phyloP scores from a whole-genome alignment of 2,113 vertebrate genomes.

The Myxocyprinus asiaticus region DNA sequence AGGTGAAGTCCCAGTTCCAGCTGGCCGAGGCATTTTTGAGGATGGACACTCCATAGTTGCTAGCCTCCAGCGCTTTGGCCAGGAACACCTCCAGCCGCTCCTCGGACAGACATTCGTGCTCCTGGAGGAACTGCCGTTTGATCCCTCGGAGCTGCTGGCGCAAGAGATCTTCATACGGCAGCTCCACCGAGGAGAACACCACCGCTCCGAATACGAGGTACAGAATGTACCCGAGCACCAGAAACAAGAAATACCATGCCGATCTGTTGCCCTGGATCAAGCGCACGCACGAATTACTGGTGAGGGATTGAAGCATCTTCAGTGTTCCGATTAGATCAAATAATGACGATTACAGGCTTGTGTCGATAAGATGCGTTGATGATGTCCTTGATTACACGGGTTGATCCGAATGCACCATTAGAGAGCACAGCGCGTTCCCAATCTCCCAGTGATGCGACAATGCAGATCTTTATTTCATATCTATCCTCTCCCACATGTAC shows the following conservation, averaged over 20 bases:
- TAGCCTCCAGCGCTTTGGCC: conserved; percentile 86
- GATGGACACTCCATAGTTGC: conserved; percentile 92
- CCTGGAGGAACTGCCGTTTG: conserved; percentile 85
- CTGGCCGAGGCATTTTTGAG: conserved; percentile 88
- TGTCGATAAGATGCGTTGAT: neutral
- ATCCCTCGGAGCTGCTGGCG: conserved; percentile 85
- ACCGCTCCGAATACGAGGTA: conserved; percentile 94
- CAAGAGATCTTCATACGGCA: conserved; percentile 89
- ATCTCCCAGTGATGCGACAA: too few species aligned
- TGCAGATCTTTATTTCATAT: too few species aligned
- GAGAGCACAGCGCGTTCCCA: too few species aligned
- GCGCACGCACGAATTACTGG: conserved; percentile 86
- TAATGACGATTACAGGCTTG: neutral
- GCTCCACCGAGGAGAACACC: conserved; percentile 94
- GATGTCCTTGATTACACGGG: neutral
- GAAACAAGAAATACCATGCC: conserved; percentile 85
- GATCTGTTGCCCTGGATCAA: conserved; percentile 89
- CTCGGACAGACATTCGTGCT: conserved; percentile 87
- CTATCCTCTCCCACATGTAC: too few species aligned
- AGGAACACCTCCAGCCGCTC: conserved; percentile 86
- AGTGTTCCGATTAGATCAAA: neutral
- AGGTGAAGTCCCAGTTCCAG: conserved; percentile 99
- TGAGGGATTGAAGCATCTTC: conserved; percentile 91
- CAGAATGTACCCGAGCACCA: conserved; percentile 86
- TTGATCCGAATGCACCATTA: neutral